phyloP scores from a whole-genome alignment of 92 coral and sea anemone genomes.

The Metridium senile region DNA sequence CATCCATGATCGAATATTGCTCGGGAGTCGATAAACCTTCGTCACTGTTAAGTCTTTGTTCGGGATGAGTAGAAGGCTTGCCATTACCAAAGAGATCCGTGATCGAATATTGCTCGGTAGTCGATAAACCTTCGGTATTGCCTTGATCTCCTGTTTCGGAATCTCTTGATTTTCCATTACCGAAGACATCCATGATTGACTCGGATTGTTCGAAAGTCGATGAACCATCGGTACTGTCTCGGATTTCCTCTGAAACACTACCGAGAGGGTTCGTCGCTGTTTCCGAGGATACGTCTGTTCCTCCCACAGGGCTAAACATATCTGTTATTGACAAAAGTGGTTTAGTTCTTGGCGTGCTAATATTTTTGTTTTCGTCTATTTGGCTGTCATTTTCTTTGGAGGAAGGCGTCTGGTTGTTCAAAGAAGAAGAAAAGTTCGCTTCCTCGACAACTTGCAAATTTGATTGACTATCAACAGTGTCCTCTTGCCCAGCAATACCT shows the following conservation, averaged over 20 bases:
- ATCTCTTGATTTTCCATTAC: neutral
- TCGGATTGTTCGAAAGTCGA: neutral
- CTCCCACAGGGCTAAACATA: neutral
- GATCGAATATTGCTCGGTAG: neutral
- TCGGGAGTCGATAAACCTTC: neutral
- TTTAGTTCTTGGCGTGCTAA: neutral
- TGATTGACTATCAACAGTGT: slow-evolving; percentile 1
- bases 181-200: slow-evolving; percentile 14
- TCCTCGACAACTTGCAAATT: neutral
- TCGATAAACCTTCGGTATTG: neutral
- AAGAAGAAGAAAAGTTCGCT: neutral
- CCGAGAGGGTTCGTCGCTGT: neutral
- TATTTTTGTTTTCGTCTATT: neutral
- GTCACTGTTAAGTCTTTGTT: neutral
- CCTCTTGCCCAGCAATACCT: too few species aligned
- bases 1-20: slow-evolving; percentile 1
- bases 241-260: slow-evolving; percentile 3
- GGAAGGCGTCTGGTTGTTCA: too few species aligned
- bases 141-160: neutral
- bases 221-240: neutral
- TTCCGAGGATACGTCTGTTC: neutral
- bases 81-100: slow-evolving; percentile 12
- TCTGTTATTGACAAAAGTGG: slow-evolving; percentile 12
- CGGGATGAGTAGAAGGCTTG: too few species aligned
- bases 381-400: neutral